Base-by-base conservation (phyloP, 2,888 invertebrate genomes). In the Sinodicranocentrus sp. region DNA sequence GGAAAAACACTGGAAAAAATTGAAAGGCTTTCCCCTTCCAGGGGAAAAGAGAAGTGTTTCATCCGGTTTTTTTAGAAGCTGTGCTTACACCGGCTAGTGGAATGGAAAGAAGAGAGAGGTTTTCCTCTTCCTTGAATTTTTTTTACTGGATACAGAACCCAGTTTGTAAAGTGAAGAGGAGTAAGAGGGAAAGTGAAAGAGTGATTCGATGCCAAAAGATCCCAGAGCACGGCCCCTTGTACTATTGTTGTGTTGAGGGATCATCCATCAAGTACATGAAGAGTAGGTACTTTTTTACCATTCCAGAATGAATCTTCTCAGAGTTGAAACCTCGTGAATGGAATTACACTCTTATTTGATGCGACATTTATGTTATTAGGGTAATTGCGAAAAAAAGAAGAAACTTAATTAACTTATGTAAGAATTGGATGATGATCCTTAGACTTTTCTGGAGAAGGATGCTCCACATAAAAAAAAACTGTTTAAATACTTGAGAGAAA, bases 181-280 rank as follows among this genome's bases (percentile, higher is more conserved):
- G 23, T 21, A 57, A 57, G 21, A 23, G 57, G 23, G 57, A 23
- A 57, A 73, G 57, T 79, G 80, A 73, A 80, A 67, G 72, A 72
- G 63, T 80, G 72, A 67, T 54, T 19, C 57, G 54, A 73, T 72
- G 72, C 80, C 67, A 80, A 80, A 72, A 65, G 72, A 79, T 79
- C 71, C 71, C 28, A 57, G 80, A 73, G 80, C 80, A 72, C 44
- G 80, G 80, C 80, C 80, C 67, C 80, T 65, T 72, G 54, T 72
- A 71, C 61, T 39, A 67, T 73, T 80, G 72, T 80, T 65, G 57
- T 72, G 65, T 63, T n/a, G 67, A 65, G 67, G 72, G 80, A 80
- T 73, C 72, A 80, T 80, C 79, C 71, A 65, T 80, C 79, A 80
- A 71, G 54, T 43, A 59, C 61, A 33, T 44, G 21, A 5, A 65